phyloP scores from a whole-genome alignment of 2,888 invertebrate genomes.

The Stenodema calcarata region DNA sequence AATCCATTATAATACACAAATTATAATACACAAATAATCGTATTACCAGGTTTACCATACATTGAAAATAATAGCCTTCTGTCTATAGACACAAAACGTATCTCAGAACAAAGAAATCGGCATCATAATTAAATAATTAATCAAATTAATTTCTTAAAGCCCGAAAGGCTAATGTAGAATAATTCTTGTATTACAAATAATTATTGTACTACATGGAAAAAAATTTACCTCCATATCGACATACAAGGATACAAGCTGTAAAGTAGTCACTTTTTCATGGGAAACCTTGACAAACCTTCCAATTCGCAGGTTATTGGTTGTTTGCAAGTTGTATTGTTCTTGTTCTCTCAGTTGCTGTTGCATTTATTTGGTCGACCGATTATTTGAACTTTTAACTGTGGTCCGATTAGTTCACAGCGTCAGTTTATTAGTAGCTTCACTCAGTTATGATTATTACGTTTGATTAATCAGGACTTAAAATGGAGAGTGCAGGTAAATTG shows the following conservation, averaged over 20 bases:
- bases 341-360: not conserved
- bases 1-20: no score
- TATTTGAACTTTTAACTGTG: not conserved
- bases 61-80: no score
- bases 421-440: not conserved
- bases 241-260: not conserved
- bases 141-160: no score
- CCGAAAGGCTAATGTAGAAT: no score
- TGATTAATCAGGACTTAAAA: not conserved
- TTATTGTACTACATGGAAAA: no score
- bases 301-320: not conserved
- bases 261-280: not conserved
- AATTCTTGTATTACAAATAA: no score
- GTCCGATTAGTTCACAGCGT: not conserved
- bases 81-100: no score
- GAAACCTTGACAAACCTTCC: not conserved
- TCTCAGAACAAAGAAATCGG: no score
- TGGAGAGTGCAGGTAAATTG: conserved; percentile 19
- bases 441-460: not conserved
- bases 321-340: not conserved
- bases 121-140: no score
- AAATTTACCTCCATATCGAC: no score
- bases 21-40: no score
- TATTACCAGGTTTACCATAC: no score
- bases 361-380: not conserved